Percentiles rank a stretch among this genome's conserved stretches.
phyloP scores from a whole-genome alignment of 2,888 invertebrate species.

The Nipponacmea schrenckii region DNA sequence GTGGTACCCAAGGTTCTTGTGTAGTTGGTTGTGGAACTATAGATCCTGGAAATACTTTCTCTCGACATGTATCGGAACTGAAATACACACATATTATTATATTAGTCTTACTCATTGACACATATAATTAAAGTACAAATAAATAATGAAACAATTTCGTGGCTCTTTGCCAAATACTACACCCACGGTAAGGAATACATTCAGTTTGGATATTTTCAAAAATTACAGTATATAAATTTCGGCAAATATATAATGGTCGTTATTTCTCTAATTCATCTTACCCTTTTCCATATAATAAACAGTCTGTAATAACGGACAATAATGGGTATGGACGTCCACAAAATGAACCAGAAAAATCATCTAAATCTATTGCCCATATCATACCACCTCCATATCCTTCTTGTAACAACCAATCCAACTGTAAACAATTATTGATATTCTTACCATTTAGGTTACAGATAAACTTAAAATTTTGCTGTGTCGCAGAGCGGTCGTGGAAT shows the following conservation, averaged over 20 bases:
- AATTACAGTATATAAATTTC: no score
- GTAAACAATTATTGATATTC: not conserved
- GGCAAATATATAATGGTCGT: no score
- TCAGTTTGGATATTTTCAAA: no score
- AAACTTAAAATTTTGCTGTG: no score
- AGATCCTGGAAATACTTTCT: not conserved
- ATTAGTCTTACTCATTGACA: no score
- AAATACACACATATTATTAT: not conserved
- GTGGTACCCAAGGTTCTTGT: not conserved
- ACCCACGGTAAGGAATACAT: no score
- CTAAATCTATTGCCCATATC: constrained; percentile 53
- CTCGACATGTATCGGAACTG: not conserved
- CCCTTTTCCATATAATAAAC: constrained; percentile 17
- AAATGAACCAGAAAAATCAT: constrained; percentile 43
- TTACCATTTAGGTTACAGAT: not conserved
- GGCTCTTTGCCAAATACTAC: no score
- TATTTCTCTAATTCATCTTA: not conserved
- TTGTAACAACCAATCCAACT: constrained; percentile 48
- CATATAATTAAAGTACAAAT: not conserved
- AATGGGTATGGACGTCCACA: constrained; percentile 49
- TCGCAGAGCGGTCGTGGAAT: no score
- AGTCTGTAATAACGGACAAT: constrained; percentile 36
- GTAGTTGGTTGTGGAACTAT: constrained; percentile 6
- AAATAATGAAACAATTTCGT: not conserved
- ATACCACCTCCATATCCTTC: constrained; percentile 47